These are phyloP conservation scores for Cinclus mexicanus DNA, from an alignment of 2,113 vertebrate genomes.

Conservation along the genomic window DNA sequence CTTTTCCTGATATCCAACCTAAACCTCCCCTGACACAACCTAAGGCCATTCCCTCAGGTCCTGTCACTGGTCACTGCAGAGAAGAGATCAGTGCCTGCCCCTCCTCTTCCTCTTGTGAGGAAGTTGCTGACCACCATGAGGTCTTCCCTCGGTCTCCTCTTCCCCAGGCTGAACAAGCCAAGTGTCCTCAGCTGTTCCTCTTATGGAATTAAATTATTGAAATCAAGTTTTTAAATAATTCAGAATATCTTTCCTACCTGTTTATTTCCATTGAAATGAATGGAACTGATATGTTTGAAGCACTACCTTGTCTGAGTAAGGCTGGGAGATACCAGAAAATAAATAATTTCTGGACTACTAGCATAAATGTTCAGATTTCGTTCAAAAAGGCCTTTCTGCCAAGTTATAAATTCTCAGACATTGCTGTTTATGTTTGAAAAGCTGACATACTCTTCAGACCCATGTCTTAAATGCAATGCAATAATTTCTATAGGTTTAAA, in stretches of 20 bases:
- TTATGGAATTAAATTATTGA: neutral
- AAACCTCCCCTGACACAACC: rapidly evolving
- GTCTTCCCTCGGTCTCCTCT: neutral
- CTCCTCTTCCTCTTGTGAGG: rapidly evolving
- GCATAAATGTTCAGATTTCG: neutral
- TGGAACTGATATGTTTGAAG: neutral
- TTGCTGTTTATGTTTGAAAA: slow-evolving; percentile 36
- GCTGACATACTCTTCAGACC: neutral
- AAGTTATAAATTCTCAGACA: slow-evolving; percentile 48
- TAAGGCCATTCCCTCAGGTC: rapidly evolving
- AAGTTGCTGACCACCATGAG: neutral
- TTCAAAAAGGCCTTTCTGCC: slow-evolving; percentile 32
- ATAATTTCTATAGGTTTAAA: slow-evolving; percentile 9
- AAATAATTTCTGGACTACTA: neutral
- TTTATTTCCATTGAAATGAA: neutral
- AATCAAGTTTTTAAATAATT: neutral
- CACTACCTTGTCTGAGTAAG: neutral
- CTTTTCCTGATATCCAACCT: rapidly evolving
- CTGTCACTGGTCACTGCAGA: neutral
- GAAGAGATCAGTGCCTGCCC: neutral
- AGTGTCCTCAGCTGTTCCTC: neutral
- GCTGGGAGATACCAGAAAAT: neutral
- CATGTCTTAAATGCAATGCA: neutral
- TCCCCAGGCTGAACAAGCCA: neutral
- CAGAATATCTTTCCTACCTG: neutral